A percentile compares a stretch with the other conserved stretches of the same genome.
Conservation (phyloP, 2,113 vertebrate genomes). For the Alligator mississippiensis region DNA sequence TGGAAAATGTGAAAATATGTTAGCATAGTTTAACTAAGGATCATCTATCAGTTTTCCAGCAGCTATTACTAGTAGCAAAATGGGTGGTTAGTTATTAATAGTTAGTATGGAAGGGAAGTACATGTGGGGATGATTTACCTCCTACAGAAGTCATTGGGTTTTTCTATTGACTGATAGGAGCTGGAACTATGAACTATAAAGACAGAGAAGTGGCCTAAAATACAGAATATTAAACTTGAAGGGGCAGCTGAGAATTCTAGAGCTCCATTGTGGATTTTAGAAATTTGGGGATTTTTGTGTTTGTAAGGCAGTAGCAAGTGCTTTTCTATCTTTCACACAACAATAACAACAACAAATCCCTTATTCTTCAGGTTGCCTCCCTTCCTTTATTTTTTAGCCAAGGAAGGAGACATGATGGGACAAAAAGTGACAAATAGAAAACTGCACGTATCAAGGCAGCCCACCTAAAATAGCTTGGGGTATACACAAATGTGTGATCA, state of each 20-base stretch:
- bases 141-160: neutral
- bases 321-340: neutral
- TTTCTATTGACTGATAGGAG: neutral
- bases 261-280: no score
- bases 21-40: neutral
- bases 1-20: neutral
- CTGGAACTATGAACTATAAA: neutral
- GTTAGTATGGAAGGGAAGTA: neutral
- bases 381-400: neutral
- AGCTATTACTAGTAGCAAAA: neutral
- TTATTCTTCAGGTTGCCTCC: neutral
- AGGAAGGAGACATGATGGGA: neutral
- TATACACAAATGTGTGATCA: neutral
- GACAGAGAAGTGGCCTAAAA: neutral
- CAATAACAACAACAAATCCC: neutral
- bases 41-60: neutral
- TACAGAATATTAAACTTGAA: neutral
- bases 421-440: neutral
- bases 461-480: neutral
- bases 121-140: neutral
- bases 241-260: neutral
- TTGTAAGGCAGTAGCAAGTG: neutral
- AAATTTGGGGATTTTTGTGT: neutral
- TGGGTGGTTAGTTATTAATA: neutral
- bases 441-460: neutral